Conservation (phyloP, 1,140 invertebrate genomes). For the Diabrotica virgifera region DNA sequence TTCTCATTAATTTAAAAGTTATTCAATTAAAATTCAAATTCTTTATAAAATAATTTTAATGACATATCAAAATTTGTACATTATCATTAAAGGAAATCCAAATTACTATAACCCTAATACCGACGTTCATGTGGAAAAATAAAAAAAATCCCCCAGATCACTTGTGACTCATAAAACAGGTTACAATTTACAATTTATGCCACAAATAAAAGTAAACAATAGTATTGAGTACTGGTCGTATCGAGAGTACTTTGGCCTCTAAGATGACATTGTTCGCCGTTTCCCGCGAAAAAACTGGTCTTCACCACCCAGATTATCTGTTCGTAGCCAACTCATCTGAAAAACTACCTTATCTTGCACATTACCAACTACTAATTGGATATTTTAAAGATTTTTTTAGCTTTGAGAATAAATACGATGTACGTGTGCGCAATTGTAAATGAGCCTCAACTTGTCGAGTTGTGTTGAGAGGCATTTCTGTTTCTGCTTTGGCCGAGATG, state of each 20-base stretch:
- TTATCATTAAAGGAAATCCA: too few species aligned
- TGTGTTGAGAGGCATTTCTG: slow-evolving; percentile 25
- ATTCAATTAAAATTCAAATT: too few species aligned
- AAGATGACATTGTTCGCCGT: slow-evolving; percentile 42
- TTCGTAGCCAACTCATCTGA: slow-evolving; percentile 35
- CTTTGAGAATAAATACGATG: slow-evolving; percentile 40
- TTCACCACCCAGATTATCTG: slow-evolving; percentile 43
- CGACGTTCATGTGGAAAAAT: too few species aligned
- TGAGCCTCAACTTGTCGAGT: slow-evolving; percentile 27
- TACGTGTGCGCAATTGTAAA: slow-evolving; percentile 41
- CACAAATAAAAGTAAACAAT: slow-evolving; percentile 48
- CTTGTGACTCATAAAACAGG: slow-evolving; percentile 47
- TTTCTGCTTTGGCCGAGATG: slow-evolving; percentile 23
- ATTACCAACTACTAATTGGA: slow-evolving; percentile 44
- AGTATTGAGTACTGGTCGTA: slow-evolving; percentile 43
- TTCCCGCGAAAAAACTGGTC: slow-evolving; percentile 45
- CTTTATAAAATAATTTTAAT: too few species aligned
- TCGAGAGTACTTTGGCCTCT: slow-evolving; percentile 44
- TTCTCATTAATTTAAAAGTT: too few species aligned
- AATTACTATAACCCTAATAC: too few species aligned
- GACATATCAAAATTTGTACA: too few species aligned
- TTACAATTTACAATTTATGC: slow-evolving; percentile 45
- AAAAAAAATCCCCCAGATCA: slow-evolving; percentile 43
- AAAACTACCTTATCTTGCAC: slow-evolving; percentile 44
- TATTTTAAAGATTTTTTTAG: slow-evolving; percentile 44